Evolutionary conservation across 2,888 invertebrate species (phyloP).

Genomic region (Campoplex capitator): DNA sequence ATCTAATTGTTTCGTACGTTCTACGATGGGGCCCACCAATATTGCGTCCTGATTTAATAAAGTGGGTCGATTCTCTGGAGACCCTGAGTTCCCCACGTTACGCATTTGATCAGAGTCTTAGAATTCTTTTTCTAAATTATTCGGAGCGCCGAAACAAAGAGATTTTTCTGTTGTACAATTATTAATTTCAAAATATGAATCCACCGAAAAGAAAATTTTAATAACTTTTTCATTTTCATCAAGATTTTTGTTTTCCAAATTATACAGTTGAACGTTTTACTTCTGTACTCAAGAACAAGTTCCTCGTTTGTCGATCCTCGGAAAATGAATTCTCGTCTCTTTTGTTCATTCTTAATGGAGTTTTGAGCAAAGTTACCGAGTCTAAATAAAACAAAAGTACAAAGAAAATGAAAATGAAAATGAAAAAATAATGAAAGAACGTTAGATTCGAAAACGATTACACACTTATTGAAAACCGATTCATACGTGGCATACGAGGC

Average conservation of each 20-base stretch:
- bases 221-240: not conserved
- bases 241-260: not conserved
- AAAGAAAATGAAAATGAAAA: not conserved
- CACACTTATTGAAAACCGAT: slow-evolving; percentile 4
- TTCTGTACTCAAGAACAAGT: no score
- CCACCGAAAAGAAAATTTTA: not conserved
- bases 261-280: no score
- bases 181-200: not conserved
- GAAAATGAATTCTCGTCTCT: no score
- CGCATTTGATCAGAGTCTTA: not conserved
- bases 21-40: not conserved
- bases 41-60: slow-evolving; percentile 33
- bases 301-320: no score
- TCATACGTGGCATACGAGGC: not conserved
- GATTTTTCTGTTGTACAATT: not conserved
- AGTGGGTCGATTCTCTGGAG: not conserved
- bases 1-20: slow-evolving; percentile 20
- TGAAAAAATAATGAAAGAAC: not conserved
- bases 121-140: not conserved
- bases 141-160: not conserved
- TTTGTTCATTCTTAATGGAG: not conserved
- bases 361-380: not conserved
- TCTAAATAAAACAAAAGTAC: not conserved
- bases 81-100: not conserved
- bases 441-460: not conserved